Evolutionary conservation across 2,113 vertebrate species (phyloP).

Genomic region (Cottus gobio): DNA sequence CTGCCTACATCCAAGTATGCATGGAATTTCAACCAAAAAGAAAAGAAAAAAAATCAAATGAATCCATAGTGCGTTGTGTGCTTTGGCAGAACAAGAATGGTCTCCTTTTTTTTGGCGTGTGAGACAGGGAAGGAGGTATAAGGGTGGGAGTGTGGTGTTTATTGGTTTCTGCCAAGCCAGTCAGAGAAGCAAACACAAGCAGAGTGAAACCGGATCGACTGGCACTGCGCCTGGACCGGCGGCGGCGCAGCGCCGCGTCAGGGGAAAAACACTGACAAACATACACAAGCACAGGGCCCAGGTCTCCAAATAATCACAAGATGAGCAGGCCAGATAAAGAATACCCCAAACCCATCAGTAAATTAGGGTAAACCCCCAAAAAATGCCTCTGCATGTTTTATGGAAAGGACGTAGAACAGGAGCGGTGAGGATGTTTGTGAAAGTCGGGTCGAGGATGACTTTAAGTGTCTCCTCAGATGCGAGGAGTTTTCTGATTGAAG

Average conservation of each 20-base stretch:
- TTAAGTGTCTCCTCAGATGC: slow-evolving; percentile 49
- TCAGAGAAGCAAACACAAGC: slow-evolving; percentile 76
- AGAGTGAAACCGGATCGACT: slow-evolving; percentile 77
- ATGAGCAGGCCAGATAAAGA: slow-evolving; percentile 55
- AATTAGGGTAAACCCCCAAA: neutral
- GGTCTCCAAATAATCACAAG: slow-evolving; percentile 67
- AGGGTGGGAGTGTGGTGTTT: slow-evolving; percentile 75
- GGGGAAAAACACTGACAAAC: slow-evolving; percentile 71
- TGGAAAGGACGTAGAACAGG: neutral
- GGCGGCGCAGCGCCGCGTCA: slow-evolving; percentile 39
- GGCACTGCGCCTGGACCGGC: slow-evolving; percentile 65
- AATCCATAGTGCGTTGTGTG: slow-evolving; percentile 43
- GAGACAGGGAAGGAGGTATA: slow-evolving; percentile 53
- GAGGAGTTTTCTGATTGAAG: slow-evolving; percentile 68
- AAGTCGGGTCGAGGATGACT: slow-evolving; percentile 30
- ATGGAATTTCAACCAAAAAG: slow-evolving; percentile 65
- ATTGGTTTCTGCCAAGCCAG: slow-evolving; percentile 80
- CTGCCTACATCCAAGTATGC: slow-evolving; percentile 60
- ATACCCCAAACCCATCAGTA: slow-evolving; percentile 3
- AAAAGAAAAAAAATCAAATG: slow-evolving; percentile 25
- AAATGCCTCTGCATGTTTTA: slow-evolving; percentile 34
- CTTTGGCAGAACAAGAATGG: slow-evolving; percentile 59
- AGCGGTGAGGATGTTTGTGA: slow-evolving; percentile 13
- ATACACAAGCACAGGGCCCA: slow-evolving; percentile 51
- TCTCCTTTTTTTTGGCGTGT: slow-evolving; percentile 39